Evolutionary conservation across 2,113 vertebrate genomes (phyloP).

Genomic region (Pongo pygmaeus): DNA sequence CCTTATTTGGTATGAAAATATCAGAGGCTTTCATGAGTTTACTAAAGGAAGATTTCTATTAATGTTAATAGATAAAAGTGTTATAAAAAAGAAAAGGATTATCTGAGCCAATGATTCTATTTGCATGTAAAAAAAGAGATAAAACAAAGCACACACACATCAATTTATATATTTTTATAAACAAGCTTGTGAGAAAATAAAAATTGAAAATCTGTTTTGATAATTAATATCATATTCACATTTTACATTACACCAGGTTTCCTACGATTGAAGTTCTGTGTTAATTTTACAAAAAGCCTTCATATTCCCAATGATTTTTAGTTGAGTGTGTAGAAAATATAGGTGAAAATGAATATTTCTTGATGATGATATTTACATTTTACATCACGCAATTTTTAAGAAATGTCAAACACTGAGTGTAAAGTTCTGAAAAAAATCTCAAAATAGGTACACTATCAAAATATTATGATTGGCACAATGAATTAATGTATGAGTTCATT

Average conservation of each 20-base stretch:
- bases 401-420: background rate
- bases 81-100: background rate
- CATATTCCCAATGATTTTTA: background rate
- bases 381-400: background rate
- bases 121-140: background rate
- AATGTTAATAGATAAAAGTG: background rate
- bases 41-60: background rate
- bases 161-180: background rate
- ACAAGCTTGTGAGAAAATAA: background rate
- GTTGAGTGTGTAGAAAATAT: background rate
- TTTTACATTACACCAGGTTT: background rate
- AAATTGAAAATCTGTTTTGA: background rate
- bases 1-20: background rate
- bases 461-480: background rate
- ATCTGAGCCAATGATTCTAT: background rate
- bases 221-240: background rate
- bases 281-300: background rate
- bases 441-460: background rate
- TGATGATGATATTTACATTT: background rate
- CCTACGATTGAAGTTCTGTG: background rate
- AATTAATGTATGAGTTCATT: background rate
- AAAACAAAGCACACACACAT: background rate
- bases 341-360: background rate
- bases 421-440: background rate
- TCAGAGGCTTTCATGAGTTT: background rate